phyloP scores from a whole-genome alignment of 1,140 invertebrate species.

The Trichonephila clavipes region DNA sequence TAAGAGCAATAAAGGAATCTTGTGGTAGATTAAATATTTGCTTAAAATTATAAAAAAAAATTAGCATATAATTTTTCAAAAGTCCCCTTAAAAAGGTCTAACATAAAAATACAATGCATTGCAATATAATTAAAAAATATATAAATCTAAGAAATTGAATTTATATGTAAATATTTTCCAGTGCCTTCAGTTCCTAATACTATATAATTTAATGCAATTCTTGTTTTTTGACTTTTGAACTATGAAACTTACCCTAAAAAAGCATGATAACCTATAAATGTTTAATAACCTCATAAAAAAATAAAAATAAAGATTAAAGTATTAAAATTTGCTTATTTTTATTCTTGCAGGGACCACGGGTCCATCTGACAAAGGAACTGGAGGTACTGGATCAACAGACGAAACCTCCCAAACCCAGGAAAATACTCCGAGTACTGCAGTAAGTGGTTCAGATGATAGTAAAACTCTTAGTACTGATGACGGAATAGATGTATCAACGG shows the following conservation, averaged over 20 bases:
- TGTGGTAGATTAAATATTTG: neutral
- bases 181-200: conserved; percentile 42
- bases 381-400: conserved; percentile 46
- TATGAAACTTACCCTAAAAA: too few relatives aligned
- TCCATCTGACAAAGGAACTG: conserved; percentile 43
- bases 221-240: too few relatives aligned
- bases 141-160: neutral
- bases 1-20: neutral
- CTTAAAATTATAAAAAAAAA: too few relatives aligned
- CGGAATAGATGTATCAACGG: neutral
- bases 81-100: too few relatives aligned
- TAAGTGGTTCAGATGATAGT: neutral
- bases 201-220: neutral
- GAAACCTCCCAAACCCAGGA: too few relatives aligned
- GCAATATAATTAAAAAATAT: neutral
- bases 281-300: neutral
- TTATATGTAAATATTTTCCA: neutral
- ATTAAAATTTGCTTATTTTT: conserved; percentile 6
- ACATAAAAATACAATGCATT: neutral
- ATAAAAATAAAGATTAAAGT: neutral
- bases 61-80: too few relatives aligned
- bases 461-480: neutral
- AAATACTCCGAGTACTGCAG: neutral
- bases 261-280: neutral
- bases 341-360: conserved; percentile 38